A percentile compares a stretch with the other conserved stretches of the same genome.
phyloP scores from a whole-genome alignment of 2,888 invertebrate genomes.

The Drosophila nigritarsus region DNA sequence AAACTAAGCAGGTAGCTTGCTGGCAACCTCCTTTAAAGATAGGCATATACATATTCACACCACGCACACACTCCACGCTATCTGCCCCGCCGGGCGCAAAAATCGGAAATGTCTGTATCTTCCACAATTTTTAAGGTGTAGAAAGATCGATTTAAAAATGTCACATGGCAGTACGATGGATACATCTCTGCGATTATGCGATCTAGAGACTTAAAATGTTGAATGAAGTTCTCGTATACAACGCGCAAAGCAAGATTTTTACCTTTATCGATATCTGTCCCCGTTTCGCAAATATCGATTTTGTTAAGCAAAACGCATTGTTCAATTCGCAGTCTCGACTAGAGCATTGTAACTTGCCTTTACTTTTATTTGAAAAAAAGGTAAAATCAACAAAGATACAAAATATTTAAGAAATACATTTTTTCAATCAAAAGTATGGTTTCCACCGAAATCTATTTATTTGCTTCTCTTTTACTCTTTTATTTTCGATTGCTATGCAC shows the following conservation, averaged over 20 bases:
- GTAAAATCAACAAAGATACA: not conserved
- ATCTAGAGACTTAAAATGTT: not conserved
- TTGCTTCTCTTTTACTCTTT: not conserved
- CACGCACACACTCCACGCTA: not conserved
- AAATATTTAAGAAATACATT: not conserved
- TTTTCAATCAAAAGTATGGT: not conserved
- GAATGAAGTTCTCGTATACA: not conserved
- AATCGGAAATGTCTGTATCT: not conserved
- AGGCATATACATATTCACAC: not conserved
- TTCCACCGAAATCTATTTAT: constrained; percentile 13
- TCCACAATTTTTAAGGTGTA: not conserved
- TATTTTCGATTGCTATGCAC: constrained; percentile 29
- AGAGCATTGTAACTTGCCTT: no score
- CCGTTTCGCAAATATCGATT: not conserved
- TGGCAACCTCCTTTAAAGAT: not conserved
- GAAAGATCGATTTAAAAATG: not conserved
- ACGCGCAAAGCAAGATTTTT: not conserved
- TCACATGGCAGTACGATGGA: not conserved
- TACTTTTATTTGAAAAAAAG: not conserved
- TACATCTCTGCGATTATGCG: not conserved
- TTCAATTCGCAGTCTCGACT: no score
- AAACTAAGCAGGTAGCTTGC: not conserved
- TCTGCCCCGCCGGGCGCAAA: not conserved
- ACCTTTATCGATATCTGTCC: not conserved
- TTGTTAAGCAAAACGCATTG: not conserved